A percentile compares a stretch with the other conserved stretches of the same genome.
Evolutionary conservation across 35 echinoderm and acorn worm species (phyloP).

Genomic region (Chiridota heheva): DNA sequence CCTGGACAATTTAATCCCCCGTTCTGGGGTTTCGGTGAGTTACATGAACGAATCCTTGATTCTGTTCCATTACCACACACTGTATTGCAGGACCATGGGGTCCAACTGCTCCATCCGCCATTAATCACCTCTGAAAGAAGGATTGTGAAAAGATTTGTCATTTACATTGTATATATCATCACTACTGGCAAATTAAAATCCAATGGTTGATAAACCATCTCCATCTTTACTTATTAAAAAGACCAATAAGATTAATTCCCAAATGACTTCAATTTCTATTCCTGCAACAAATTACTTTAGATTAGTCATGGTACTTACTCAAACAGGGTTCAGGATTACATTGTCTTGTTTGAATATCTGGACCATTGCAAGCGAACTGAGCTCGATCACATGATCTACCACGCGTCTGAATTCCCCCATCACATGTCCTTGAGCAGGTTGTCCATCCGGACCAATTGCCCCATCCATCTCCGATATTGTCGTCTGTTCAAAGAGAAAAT

Average conservation of each 20-base stretch:
- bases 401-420: slow-evolving; percentile 66
- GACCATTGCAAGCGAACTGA: slow-evolving; percentile 73
- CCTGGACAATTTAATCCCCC: slow-evolving; percentile 71
- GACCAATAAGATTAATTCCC: no score
- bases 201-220: no score
- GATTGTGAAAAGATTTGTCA: slow-evolving; percentile 28
- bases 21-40: slow-evolving; percentile 80
- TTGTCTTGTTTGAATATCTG: slow-evolving; percentile 75
- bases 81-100: slow-evolving; percentile 87
- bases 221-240: no score
- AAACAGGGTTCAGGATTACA: slow-evolving; percentile 66
- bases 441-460: slow-evolving; percentile 97
- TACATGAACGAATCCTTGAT: slow-evolving; percentile 83
- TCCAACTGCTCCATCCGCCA: slow-evolving; percentile 93
- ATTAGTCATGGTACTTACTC: no score
- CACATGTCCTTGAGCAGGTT: slow-evolving; percentile 72
- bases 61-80: slow-evolving; percentile 89
- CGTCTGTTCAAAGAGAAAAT: neutral
- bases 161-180: no score
- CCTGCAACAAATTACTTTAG: no score
- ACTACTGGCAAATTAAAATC: no score
- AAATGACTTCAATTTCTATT: no score
- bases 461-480: slow-evolving; percentile 74
- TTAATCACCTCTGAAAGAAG: slow-evolving; percentile 67
- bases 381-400: slow-evolving; percentile 89